phyloP scores from a whole-genome alignment of 2,797 vertebrate species.

The Danio jaintianensis region DNA sequence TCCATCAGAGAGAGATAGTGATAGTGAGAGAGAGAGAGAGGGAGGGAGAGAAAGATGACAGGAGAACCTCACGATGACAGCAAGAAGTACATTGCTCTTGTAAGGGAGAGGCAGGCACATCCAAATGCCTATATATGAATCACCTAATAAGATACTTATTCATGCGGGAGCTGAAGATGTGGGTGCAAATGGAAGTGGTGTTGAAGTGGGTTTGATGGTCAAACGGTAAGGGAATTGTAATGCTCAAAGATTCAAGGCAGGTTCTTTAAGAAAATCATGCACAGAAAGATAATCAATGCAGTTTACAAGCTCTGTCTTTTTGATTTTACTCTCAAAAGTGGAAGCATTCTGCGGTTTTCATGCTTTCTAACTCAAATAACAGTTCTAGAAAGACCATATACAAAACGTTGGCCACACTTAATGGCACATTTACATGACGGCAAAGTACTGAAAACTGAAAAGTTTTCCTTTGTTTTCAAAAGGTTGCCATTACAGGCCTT shows the following conservation, averaged over 20 bases:
- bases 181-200: constrained; percentile 13
- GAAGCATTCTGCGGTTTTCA: background rate
- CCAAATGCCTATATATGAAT: background rate
- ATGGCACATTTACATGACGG: too few relatives aligned
- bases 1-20: constrained; percentile 1
- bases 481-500: too few relatives aligned
- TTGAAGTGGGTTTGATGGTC: background rate
- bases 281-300: constrained; percentile 20
- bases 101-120: constrained; percentile 18
- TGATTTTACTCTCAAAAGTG: background rate
- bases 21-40: background rate
- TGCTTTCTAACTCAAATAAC: background rate
- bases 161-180: background rate
- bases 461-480: too few relatives aligned
- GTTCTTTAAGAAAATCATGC: constrained; percentile 51
- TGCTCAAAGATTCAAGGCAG: background rate
- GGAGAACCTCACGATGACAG: constrained; percentile 11
- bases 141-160: background rate
- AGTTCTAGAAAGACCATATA: background rate
- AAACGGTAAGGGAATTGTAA: constrained; percentile 30
- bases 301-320: constrained; percentile 6
- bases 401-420: background rate
- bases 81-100: background rate
- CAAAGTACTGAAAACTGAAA: too few relatives aligned
- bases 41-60: background rate